These are phyloP conservation scores for Thereva unica DNA, from an alignment of 2,888 invertebrate genomes.

Conservation along the genomic window DNA sequence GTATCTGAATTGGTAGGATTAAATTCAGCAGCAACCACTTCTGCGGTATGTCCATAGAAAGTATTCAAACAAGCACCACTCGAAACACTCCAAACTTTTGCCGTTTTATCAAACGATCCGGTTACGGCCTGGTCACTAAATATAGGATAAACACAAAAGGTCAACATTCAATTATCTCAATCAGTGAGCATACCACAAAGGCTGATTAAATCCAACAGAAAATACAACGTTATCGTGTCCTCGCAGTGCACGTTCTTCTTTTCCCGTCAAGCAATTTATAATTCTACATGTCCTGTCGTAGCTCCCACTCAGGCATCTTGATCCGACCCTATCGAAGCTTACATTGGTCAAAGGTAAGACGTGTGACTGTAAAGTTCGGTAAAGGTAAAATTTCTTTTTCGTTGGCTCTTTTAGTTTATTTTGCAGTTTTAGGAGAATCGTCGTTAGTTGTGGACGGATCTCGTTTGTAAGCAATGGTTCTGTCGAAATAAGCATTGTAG, in stretches of 20 bases:
- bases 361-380: constrained; percentile 69
- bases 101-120: constrained; percentile 80
- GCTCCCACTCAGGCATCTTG: constrained; percentile 79
- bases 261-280: constrained; percentile 73
- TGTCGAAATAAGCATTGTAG: constrained; percentile 12
- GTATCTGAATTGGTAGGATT: constrained; percentile 65
- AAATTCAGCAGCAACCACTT: constrained; percentile 74
- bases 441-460: constrained; percentile 63
- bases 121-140: constrained; percentile 74
- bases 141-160: constrained; percentile 28
- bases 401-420: constrained; percentile 66
- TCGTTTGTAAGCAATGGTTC: constrained; percentile 62
- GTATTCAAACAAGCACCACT: constrained; percentile 70
- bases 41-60: constrained; percentile 75
- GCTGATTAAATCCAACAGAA: constrained; percentile 77
- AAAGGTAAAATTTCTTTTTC: constrained; percentile 68
- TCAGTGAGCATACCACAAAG: constrained; percentile 66
- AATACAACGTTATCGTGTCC: constrained; percentile 84
- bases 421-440: constrained; percentile 67
- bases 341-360: constrained; percentile 74
- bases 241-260: constrained; percentile 68
- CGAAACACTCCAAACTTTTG: constrained; percentile 72
- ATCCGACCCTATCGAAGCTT: constrained; percentile 70
- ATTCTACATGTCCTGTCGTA: constrained; percentile 84
- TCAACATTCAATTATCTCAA: constrained; percentile 18